Conservation (phyloP, 2,113 vertebrate genomes). For the Microcebus lehilahytsara region DNA sequence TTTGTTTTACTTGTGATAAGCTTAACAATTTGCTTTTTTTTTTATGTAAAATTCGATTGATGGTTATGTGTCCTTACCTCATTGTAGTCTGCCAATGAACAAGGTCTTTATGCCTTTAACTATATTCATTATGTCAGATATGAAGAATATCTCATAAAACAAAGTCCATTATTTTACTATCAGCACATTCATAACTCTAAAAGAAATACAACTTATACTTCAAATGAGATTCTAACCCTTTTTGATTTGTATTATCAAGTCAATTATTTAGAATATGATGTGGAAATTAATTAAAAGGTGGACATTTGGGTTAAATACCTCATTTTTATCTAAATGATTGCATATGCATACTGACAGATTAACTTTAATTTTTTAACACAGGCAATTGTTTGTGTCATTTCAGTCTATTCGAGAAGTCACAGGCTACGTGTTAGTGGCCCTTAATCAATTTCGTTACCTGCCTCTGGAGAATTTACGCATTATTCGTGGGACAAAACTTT, state of each 20-base stretch:
- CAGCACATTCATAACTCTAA: not conserved
- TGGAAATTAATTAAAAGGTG: not conserved
- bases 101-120: not conserved
- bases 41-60: not conserved
- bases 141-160: not conserved
- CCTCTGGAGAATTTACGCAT: conserved; percentile 97
- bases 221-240: conserved; percentile 17
- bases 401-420: conserved; percentile 99
- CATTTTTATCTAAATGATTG: conserved; percentile 12
- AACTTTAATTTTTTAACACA: not conserved
- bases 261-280: not conserved
- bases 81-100: not conserved
- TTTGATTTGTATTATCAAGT: not conserved
- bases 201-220: not conserved
- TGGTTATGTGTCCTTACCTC: not conserved
- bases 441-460: conserved; percentile 97
- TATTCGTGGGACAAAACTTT: conserved; percentile 95
- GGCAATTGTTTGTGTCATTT: conserved; percentile 59
- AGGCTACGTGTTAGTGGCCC: conserved; percentile 96
- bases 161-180: conserved; percentile 22
- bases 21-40: not conserved
- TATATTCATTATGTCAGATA: not conserved
- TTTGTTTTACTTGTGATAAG: conserved; percentile 21
- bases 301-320: not conserved
- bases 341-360: not conserved